Conservation (phyloP, 2,888 invertebrate species). For the Stegophylla sp. region DNA sequence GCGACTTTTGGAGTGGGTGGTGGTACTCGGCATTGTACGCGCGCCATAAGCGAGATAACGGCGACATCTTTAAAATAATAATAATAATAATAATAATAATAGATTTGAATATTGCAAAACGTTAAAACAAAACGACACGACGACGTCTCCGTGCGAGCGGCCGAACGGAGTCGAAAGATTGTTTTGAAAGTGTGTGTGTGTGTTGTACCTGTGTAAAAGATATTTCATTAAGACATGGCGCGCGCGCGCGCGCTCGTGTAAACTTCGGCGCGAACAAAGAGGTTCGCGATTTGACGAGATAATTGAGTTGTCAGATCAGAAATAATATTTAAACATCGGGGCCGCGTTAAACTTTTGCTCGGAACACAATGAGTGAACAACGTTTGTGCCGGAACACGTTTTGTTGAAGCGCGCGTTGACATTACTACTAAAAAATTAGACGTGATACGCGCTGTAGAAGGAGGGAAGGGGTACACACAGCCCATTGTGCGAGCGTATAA, state of each 20-base stretch:
- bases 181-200: too few relatives aligned
- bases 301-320: constrained; percentile 31
- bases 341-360: neutral
- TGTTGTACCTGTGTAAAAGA: too few relatives aligned
- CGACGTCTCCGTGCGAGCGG: neutral
- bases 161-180: neutral
- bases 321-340: constrained; percentile 15
- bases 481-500: too few relatives aligned
- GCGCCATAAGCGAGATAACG: too few relatives aligned
- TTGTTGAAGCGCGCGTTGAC: neutral
- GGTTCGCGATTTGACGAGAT: constrained; percentile 15
- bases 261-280: neutral
- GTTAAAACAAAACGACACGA: too few relatives aligned
- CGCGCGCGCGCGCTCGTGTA: too few relatives aligned
- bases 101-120: too few relatives aligned
- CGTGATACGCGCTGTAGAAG: neutral
- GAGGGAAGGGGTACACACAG: neutral
- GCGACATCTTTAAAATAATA: too few relatives aligned
- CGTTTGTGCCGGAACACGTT: too few relatives aligned
- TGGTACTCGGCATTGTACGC: too few relatives aligned
- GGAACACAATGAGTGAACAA: neutral
- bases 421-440: neutral
- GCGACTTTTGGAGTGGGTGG: too few relatives aligned
- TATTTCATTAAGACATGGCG: neutral
- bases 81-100: too few relatives aligned